Evolutionary conservation across 2,797 vertebrate species (phyloP), one percentile per base, ranked within the genome.

Genomic region (Takifugu rubripes): DNA sequence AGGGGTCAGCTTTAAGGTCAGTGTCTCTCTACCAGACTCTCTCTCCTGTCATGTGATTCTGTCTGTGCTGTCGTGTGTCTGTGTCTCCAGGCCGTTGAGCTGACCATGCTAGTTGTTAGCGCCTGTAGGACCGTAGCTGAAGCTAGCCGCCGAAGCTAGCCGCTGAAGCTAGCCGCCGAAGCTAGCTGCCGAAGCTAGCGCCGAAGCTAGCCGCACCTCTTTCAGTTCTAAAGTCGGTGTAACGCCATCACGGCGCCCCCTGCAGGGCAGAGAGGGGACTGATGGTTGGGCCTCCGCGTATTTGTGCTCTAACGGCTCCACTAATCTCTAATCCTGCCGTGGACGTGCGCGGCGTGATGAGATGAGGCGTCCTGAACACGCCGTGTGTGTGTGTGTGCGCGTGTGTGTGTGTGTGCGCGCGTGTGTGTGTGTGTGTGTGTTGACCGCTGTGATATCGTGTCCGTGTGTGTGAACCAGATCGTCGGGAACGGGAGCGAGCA

Each of bases 401-500:
- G 59, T 72, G 7, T 70, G n/a, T 36, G n/a, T 61, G 36, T 63
- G 55, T 54, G 15, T 68, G 27, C 46, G 53, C 52, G 27, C 68
- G 33, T 50, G 17, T 75, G 31, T 67, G 49, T 29, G 27, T 72
- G 33, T 50, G 17, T 75, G 31, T 67, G 49, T 29, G 27, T 72
- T 1, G 21, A 21, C 21, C 21, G 21, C 21, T 3, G 36, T 40
- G 5, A 17, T 12, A 5, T n/a, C 14, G 15, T 15, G 7, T 50
- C 15, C 25, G 1, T 33, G 25, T 24, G 25, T 31, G 11, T 31
- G 58, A 54, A 25, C 78, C 81, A 99, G 97, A 99, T 99, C 70
- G 93, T 98, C 84, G 97, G 97, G 59, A 99, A 99, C 93, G 97
- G 97, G 75, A 99, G 96, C 61, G 97, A 99, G 64, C 97, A 98